Conservation (phyloP, 2,888 invertebrate species). For the Notocelia uddmanniana region DNA sequence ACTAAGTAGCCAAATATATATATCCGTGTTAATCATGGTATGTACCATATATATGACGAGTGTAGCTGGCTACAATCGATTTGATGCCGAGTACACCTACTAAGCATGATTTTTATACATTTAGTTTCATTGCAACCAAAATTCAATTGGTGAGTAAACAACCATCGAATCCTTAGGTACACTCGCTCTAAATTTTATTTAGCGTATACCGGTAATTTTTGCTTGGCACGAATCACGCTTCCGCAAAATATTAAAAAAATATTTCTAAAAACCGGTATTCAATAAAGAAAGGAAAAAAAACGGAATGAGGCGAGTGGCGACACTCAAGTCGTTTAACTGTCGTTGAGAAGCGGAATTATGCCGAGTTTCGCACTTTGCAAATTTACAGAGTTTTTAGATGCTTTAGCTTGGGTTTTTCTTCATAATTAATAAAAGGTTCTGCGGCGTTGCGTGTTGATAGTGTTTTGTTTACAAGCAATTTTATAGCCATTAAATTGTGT, state of each 20-base stretch:
- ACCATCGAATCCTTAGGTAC: not conserved
- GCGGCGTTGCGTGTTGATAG: constrained; percentile 41
- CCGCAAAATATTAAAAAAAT: constrained; percentile 36
- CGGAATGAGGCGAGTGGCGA: constrained; percentile 44
- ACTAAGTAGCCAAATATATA: too few relatives aligned
- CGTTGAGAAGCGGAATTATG: constrained; percentile 39
- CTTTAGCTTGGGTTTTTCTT: constrained; percentile 58
- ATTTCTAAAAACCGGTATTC: constrained; percentile 33
- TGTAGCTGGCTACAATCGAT: too few relatives aligned
- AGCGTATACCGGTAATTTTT: not conserved
- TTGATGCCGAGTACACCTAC: too few relatives aligned
- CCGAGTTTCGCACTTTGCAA: constrained; percentile 41
- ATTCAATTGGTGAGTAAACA: not conserved
- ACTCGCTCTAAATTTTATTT: not conserved
- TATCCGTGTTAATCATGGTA: too few relatives aligned
- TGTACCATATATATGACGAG: too few relatives aligned
- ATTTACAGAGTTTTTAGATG: constrained; percentile 48
- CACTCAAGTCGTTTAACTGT: constrained; percentile 47
- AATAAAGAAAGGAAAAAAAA: constrained; percentile 41
- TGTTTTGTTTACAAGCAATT: not conserved
- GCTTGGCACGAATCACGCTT: constrained; percentile 16
- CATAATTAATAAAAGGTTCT: constrained; percentile 37
- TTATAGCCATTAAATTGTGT: not conserved
- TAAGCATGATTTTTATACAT: too few relatives aligned
- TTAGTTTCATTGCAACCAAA: too few relatives aligned